Evolutionary conservation across 2,113 vertebrate species (phyloP).

Genomic region (Falcunculus frontatus): DNA sequence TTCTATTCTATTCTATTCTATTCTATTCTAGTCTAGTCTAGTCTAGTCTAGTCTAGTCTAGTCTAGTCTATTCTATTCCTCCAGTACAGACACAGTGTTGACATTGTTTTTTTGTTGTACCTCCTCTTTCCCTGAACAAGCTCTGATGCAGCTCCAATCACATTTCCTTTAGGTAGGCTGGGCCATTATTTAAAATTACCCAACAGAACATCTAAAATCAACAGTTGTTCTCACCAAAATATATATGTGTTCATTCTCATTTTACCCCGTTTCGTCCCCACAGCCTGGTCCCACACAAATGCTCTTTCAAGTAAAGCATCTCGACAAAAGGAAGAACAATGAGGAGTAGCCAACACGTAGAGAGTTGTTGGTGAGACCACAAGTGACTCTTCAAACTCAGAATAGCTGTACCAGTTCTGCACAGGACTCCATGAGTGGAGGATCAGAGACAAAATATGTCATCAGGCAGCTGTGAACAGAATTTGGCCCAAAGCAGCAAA

Average conservation of each 20-base stretch:
- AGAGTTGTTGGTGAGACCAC: not conserved
- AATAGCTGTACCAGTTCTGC: not conserved
- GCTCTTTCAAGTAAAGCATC: not conserved
- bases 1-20: not conserved
- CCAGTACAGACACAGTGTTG: not conserved
- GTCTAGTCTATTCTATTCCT: not conserved
- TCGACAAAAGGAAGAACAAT: accelerated
- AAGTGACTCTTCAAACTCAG: not conserved
- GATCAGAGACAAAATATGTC: not conserved
- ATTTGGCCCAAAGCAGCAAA: not conserved
- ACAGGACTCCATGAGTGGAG: not conserved
- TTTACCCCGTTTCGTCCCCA: not conserved
- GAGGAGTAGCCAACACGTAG: not conserved
- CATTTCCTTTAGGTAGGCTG: not conserved
- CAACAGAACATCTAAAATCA: not conserved
- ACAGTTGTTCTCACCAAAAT: not conserved
- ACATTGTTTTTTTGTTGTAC: not conserved
- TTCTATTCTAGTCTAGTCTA: not conserved
- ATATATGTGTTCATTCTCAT: not conserved
- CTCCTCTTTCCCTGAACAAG: not conserved
- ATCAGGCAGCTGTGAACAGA: not conserved
- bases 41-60: accelerated
- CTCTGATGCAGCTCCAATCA: not conserved
- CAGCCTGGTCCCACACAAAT: not conserved
- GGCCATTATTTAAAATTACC: not conserved